Evolutionary conservation across 2,888 invertebrate species (phyloP).

Genomic region (Thymelicus sylvestris): DNA sequence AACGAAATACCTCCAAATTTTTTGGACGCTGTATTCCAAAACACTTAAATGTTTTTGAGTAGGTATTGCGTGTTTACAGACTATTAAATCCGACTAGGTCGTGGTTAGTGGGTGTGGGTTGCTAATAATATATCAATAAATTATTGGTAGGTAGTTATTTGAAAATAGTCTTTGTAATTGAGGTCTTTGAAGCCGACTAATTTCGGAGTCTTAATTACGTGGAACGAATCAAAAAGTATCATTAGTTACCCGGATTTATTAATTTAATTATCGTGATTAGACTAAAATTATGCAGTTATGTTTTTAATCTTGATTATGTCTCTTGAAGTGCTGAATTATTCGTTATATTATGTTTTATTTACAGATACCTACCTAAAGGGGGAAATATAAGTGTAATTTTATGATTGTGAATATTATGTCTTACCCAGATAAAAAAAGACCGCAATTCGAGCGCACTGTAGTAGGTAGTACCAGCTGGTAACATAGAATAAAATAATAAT

Average conservation of each 20-base stretch:
- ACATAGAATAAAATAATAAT: too few species aligned
- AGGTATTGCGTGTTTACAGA: constrained; percentile 9
- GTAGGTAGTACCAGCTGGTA: too few species aligned
- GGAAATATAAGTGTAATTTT: too few species aligned
- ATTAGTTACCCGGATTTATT: not conserved
- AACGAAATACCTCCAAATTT: not conserved
- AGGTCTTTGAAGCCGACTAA: constrained; percentile 5
- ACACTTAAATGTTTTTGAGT: constrained; percentile 4
- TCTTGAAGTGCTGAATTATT: too few species aligned
- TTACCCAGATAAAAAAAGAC: too few species aligned
- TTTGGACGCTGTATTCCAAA: not conserved
- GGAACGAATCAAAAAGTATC: constrained; percentile 1
- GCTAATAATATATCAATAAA: constrained; percentile 22
- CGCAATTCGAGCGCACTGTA: too few species aligned
- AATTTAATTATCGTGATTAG: not conserved
- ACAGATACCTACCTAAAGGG: too few species aligned
- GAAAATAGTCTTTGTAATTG: constrained; percentile 2
- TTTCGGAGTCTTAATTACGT: not conserved
- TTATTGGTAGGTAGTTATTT: constrained; percentile 20
- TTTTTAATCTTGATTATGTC: too few species aligned
- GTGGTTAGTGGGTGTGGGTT: constrained; percentile 13
- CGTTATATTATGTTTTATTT: too few species aligned
- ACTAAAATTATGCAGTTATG: too few species aligned
- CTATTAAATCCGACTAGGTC: constrained; percentile 9
- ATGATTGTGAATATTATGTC: too few species aligned